phyloP scores from a whole-genome alignment of 2,113 vertebrate genomes.

The Tamias sibiricus region DNA sequence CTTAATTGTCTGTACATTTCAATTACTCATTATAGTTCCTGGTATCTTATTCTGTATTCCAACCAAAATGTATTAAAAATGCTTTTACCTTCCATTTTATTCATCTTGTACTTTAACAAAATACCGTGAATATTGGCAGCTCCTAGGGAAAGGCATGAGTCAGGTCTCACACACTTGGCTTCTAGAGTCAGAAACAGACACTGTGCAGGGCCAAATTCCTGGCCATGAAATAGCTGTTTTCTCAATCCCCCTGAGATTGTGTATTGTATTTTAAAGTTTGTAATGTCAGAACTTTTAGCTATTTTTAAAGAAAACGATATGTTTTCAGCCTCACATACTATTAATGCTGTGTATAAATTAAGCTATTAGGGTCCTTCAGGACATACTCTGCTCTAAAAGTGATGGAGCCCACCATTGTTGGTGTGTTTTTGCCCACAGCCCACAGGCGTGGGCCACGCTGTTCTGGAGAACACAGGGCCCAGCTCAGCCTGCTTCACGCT shows the following conservation, averaged over 20 bases:
- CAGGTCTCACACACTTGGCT: not conserved
- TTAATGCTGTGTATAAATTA: constrained; percentile 53
- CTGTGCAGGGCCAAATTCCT: not conserved
- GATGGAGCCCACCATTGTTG: not conserved
- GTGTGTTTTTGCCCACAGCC: not conserved
- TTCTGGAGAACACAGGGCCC: not conserved
- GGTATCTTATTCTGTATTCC: constrained; percentile 16
- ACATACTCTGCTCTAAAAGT: not conserved
- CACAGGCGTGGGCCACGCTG: not conserved
- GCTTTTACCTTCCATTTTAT: constrained; percentile 26
- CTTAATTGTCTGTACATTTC: constrained; percentile 44
- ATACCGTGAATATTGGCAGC: not conserved
- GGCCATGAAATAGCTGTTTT: not conserved
- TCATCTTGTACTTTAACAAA: constrained; percentile 45
- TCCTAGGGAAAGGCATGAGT: not conserved
- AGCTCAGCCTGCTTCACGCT: not conserved
- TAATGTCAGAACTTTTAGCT: constrained; percentile 9
- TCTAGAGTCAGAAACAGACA: not conserved
- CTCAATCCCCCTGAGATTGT: not conserved
- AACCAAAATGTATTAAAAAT: not conserved
- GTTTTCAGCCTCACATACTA: constrained; percentile 31
- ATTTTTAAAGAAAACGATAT: constrained; percentile 50
- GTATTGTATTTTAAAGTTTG: constrained; percentile 27
- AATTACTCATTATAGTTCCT: not conserved
- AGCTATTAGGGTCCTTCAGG: not conserved